Percentiles rank a stretch among this genome's conserved stretches.
phyloP scores from a whole-genome alignment of 2,797 vertebrate species.

The Lates japonicus region DNA sequence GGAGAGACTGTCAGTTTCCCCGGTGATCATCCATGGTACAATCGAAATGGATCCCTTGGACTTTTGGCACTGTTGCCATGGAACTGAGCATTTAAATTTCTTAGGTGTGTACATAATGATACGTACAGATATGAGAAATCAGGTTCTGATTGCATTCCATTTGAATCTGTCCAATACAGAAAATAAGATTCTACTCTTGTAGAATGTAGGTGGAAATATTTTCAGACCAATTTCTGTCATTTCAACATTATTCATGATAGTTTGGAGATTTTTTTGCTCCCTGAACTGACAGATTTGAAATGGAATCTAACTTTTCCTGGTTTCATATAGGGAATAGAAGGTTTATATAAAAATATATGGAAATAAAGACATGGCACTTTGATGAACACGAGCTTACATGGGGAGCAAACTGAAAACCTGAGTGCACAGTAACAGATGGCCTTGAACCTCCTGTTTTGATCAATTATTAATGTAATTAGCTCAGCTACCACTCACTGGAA shows the following conservation, averaged over 20 bases:
- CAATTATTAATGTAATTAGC: constrained; percentile 18
- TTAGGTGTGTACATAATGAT: constrained; percentile 27
- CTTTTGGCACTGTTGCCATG: constrained; percentile 7
- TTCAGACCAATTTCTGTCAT: background rate
- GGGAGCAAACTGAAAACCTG: constrained; percentile 46
- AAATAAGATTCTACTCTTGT: background rate
- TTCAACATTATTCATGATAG: background rate
- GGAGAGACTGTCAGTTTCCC: constrained; percentile 9
- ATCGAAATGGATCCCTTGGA: constrained; percentile 40
- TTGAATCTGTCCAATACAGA: constrained; percentile 22
- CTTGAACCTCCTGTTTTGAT: background rate
- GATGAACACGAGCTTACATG: constrained; percentile 6
- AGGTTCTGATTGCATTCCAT: constrained; percentile 14
- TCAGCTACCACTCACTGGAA: background rate
- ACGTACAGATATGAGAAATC: background rate
- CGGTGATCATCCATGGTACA: constrained; percentile 10
- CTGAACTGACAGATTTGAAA: constrained; percentile 18
- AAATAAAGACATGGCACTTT: constrained; percentile 8
- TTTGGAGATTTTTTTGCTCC: constrained; percentile 28
- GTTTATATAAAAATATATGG: constrained; percentile 5
- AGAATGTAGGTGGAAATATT: no score
- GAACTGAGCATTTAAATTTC: background rate
- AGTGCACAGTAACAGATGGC: constrained; percentile 18
- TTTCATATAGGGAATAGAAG: background rate
- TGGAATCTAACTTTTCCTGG: constrained; percentile 27